These are phyloP conservation scores for Drosophila busckii DNA, from an alignment of 1,140 invertebrate genomes.

Conservation along the genomic window DNA sequence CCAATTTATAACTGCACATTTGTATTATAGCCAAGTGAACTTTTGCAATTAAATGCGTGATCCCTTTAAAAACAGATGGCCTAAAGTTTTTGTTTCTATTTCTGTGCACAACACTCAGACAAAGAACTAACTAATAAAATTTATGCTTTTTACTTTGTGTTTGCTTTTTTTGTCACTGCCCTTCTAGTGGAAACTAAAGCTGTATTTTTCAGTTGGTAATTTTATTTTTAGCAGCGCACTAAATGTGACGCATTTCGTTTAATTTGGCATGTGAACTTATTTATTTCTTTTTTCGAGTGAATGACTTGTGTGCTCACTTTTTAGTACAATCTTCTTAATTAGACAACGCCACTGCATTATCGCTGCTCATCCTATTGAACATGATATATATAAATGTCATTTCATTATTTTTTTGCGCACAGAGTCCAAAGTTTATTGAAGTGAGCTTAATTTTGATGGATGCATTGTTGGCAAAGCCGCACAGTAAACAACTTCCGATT, in stretches of 20 bases:
- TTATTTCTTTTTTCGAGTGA: constrained; percentile 40
- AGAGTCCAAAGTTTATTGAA: constrained; percentile 40
- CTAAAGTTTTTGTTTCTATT: too few relatives aligned
- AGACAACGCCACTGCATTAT: constrained; percentile 15
- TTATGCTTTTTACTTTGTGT: constrained; percentile 49
- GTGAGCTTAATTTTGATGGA: constrained; percentile 38
- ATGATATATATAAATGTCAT: neutral
- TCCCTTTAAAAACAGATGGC: constrained; percentile 33
- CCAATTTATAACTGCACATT: constrained; percentile 38
- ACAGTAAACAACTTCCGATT: constrained; percentile 52
- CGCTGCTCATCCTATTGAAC: neutral
- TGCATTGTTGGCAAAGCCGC: constrained; percentile 32
- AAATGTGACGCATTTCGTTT: constrained; percentile 55
- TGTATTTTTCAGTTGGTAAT: constrained; percentile 11
- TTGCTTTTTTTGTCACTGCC: constrained; percentile 41
- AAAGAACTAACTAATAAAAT: constrained; percentile 47
- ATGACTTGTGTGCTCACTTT: constrained; percentile 37
- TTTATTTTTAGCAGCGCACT: constrained; percentile 42
- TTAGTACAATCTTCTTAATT: constrained; percentile 46
- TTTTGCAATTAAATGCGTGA: constrained; percentile 48
- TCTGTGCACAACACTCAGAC: neutral
- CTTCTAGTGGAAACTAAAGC: constrained; percentile 21
- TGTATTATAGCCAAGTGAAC: constrained; percentile 33
- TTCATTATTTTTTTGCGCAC: constrained; percentile 15
- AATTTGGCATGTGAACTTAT: constrained; percentile 38